Evolutionary conservation across 2,113 vertebrate genomes (phyloP), one percentile per base, ranked within the genome.

Genomic region (Kobus ellipsiprymnus): DNA sequence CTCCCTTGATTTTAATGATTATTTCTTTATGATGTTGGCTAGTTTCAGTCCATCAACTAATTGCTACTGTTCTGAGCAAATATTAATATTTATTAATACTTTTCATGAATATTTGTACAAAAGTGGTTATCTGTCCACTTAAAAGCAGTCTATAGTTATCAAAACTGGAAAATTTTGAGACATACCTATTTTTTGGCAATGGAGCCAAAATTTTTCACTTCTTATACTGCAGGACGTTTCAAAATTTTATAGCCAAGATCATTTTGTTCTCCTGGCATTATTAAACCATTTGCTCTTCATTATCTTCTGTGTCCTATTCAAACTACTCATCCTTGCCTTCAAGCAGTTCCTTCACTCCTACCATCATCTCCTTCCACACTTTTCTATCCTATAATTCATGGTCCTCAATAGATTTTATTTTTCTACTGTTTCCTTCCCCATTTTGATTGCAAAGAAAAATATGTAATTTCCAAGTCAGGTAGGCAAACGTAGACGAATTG

Each of bases 111-210:
- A 54, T 87, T 81, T 97, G 12, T 87, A 67, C 3, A 25, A 87
- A 82, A 67, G 82, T 60, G 21, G 15, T 85, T 92, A 67, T 64
- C 91, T 81, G 59, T 54, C 46, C 30, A 77, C 40, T 36, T 96
- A 59, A 90, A 96, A 89, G 87, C 0, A 50, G 19, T 4, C 55
- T 91, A 11, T 94, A 83, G 9, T 85, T 89, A 93, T 52, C 12
- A 91, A 62, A 97, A 87, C n/a, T n/a, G 16, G 44, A 30, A 80
- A 83, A 95, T 0, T 94, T 83, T 90, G 55, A 97, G 91, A 33
- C 83, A 48, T 62, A 71, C 16, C 57, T 92, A 30, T n/a, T 89
- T 74, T 95, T 33, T 78, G n/a, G 6, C n/a, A 90, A 57, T 59
- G n/a, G 36, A 90, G 30, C n/a, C 21, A 74, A 84, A 90, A 2